Evolutionary conservation across 2,888 invertebrate species (phyloP), one percentile per base, ranked within the genome.

Genomic region (Piscicola geometra): DNA sequence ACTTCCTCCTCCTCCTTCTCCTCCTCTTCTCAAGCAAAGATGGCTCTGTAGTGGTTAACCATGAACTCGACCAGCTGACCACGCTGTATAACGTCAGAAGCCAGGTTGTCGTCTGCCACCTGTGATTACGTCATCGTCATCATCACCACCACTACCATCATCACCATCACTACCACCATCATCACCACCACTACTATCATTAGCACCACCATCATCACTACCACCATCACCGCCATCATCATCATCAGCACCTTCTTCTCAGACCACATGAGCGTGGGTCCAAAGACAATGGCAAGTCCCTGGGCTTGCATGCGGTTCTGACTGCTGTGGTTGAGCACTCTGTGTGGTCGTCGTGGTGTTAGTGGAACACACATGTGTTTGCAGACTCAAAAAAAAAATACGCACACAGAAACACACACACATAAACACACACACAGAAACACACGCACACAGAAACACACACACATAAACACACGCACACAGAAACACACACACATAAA

Each of bases 241-340:
- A 5, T 21, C 9, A 56, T 21, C 60, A 5, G 15, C 60, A 81
- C 82, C 73, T 88, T 73, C 21, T 36, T 35, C 50, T 72, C 90
- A 0, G 90, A 90, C 90, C 92, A 91, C 82, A 93, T 90, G 64
- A 94, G 86, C 0, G 93, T 92, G 0, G 93, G 94, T 0, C 93
- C 93, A 87, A 93, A 93, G 73, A 93, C 93, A 72, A 93, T 93
- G 25, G 92, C 92, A 82, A 94, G 86, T 86, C 93, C 93, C 78
- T 92, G 91, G 71, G 91, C 89, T 85, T 92, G 91, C 94, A 94
- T 94, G 80, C 93, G 89, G 84, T 94, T 94, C 80, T 89, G 88
- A 77, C 90, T 90, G 81, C 90, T 90, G 84, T 89, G 88, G 78
- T 89, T 87, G 73, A 91, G 90, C 71, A 94, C 92, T 87, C 92